Evolutionary conservation across 2,797 vertebrate species (phyloP), one percentile per base, ranked within the genome.

Genomic region (Semotilus atromaculatus): DNA sequence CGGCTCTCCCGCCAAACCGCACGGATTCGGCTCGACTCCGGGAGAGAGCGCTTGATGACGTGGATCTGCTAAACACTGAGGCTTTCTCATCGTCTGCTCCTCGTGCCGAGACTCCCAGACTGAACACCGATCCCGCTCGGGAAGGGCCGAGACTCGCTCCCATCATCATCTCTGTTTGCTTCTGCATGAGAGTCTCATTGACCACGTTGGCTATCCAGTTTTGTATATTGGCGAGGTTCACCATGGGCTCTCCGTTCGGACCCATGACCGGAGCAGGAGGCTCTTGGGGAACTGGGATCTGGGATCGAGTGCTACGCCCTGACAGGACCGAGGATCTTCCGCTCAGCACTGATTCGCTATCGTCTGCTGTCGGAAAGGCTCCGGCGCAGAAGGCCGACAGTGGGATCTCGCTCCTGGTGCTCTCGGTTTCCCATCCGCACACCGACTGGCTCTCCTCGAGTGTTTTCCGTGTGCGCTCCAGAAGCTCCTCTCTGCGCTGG

Each of bases 121-220:
- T 90, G 38, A 96, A 53, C 64, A 94, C 94, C 0, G 97, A 97
- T 0, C 96, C 94, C 0, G 95, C 90, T 0, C 90, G 91, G 1
- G 97, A 96, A 0, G 93, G 91, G 10, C 93, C 93, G n/a, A 94
- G 90, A 78, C 89, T 90, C 53, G 84, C 86, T 81, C 93, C 73
- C 78, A 96, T 92, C 88, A 95, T 93, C 92, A 98, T 95, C 86
- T 99, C 98, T 1, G 92, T 94, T 84, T 98, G 97, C 92, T 98
- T 99, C 90, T 98, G 97, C 78, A 96, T 96, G 21, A 99, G 96
- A 0, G 98, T 98, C 89, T 99, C 98, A 0, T 92, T 95, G 80
- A 99, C 98, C 0, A 99, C 97, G 0, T 92, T 97, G 43, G 97
- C 95, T 0, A 99, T 99, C 98, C 98, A 99, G 91, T 96, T 98